A percentile compares a stretch with the other conserved stretches of the same genome.
Conservation (phyloP, 2,888 invertebrate species). For the Pomacea canaliculata region DNA sequence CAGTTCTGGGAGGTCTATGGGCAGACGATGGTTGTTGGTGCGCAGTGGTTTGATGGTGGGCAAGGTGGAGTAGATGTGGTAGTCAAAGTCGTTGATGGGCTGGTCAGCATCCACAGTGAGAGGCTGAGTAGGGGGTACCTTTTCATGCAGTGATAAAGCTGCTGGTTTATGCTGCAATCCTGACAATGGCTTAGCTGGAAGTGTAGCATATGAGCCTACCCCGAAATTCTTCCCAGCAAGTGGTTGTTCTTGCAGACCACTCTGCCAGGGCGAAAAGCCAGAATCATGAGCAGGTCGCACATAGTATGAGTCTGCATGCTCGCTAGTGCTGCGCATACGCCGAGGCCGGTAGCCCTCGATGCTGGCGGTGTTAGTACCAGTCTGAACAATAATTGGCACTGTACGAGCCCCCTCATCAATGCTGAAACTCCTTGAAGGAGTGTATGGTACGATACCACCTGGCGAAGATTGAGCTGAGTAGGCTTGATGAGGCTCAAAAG, state of each 20-base stretch:
- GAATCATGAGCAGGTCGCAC: slow-evolving; percentile 14
- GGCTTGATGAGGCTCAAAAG: slow-evolving; percentile 17
- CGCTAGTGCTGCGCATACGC: slow-evolving; percentile 30
- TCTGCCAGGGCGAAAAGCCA: slow-evolving; percentile 38
- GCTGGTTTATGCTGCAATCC: slow-evolving; percentile 4
- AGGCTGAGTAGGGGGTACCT: slow-evolving; percentile 5
- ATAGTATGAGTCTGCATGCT: slow-evolving; percentile 27
- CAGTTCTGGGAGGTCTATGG: slow-evolving; percentile 29
- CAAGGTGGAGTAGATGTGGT: slow-evolving; percentile 41
- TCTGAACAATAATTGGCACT: slow-evolving; percentile 31
- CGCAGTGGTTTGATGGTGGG: slow-evolving; percentile 46
- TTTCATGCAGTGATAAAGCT: neutral
- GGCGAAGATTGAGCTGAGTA: slow-evolving; percentile 25
- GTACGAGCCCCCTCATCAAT: slow-evolving; percentile 30
- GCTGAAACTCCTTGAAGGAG: slow-evolving; percentile 33
- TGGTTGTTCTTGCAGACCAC: slow-evolving; percentile 19
- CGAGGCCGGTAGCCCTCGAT: neutral
- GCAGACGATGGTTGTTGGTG: slow-evolving; percentile 6
- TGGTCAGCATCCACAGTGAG: slow-evolving; percentile 26
- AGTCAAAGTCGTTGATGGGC: slow-evolving; percentile 33
- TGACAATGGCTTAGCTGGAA: slow-evolving; percentile 38
- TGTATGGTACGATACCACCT: slow-evolving; percentile 14
- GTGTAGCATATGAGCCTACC: slow-evolving; percentile 48
- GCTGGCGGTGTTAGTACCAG: neutral
- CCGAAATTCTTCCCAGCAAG: slow-evolving; percentile 35